These are phyloP conservation scores for Aethes cnicana DNA, from an alignment of 2,888 invertebrate genomes.

Conservation along the genomic window DNA sequence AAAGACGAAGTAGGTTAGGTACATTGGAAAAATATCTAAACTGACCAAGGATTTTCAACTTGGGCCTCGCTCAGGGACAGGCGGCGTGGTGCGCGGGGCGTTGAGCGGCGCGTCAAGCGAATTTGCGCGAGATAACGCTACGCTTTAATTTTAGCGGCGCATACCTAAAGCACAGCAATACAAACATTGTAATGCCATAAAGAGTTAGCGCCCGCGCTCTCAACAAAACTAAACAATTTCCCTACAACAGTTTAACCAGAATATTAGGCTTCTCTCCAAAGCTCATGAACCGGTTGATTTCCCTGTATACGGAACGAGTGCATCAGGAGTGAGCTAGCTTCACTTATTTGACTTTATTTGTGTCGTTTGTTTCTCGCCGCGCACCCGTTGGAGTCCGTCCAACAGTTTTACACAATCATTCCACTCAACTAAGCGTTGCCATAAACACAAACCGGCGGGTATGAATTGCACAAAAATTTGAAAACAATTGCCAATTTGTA, in stretches of 20 bases:
- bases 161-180: too few species aligned
- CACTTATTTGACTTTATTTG: constrained; percentile 79
- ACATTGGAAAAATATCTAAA: too few species aligned
- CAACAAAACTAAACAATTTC: not conserved
- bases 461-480: constrained; percentile 78
- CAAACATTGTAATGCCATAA: too few species aligned
- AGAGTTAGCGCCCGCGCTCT: too few species aligned
- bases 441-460: constrained; percentile 79
- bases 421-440: constrained; percentile 81
- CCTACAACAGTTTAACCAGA: not conserved
- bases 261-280: constrained; percentile 32
- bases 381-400: constrained; percentile 72
- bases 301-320: constrained; percentile 34
- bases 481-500: constrained; percentile 76
- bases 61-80: too few species aligned
- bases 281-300: constrained; percentile 41
- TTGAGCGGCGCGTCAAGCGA: too few species aligned
- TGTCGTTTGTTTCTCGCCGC: constrained; percentile 69
- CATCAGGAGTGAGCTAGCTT: constrained; percentile 51
- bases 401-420: constrained; percentile 82
- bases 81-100: too few species aligned
- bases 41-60: too few species aligned
- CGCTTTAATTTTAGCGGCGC: too few species aligned
- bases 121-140: too few species aligned
- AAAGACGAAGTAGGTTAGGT: too few species aligned